phyloP scores from a whole-genome alignment of 2,888 invertebrate genomes.

The Eristalis tenax region DNA sequence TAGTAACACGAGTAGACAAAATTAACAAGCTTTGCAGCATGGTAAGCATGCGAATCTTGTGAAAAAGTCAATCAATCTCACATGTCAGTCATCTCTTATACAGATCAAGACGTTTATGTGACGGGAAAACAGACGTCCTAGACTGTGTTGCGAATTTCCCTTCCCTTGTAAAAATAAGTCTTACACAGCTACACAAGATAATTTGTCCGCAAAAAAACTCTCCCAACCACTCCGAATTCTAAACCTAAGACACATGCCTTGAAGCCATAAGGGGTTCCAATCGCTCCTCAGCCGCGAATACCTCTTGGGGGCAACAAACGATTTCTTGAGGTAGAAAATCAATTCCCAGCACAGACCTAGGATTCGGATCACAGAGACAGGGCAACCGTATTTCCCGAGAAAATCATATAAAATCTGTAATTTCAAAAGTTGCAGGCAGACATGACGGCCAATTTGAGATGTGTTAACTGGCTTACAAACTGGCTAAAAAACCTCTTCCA shows the following conservation, averaged over 20 bases:
- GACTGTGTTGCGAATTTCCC: too few species aligned
- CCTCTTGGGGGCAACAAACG: background rate
- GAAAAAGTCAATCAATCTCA: too few species aligned
- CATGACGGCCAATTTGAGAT: background rate
- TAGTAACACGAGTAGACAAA: too few species aligned
- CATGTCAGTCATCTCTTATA: too few species aligned
- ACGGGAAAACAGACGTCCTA: too few species aligned
- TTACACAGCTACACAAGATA: too few species aligned
- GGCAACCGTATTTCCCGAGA: background rate
- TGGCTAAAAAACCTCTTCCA: background rate
- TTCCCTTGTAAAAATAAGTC: too few species aligned
- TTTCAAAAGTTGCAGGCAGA: background rate
- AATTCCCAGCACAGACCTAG: background rate
- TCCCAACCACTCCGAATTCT: background rate
- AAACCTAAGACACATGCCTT: background rate
- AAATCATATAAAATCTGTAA: background rate
- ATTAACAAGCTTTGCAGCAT: too few species aligned
- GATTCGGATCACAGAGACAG: background rate
- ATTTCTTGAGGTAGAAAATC: background rate
- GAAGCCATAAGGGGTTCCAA: too few species aligned
- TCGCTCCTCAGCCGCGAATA: background rate
- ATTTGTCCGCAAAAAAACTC: too few species aligned
- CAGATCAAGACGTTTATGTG: too few species aligned
- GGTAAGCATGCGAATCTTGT: too few species aligned
- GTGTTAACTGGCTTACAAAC: background rate